These are phyloP conservation scores for Monoplex corrugatus DNA, from an alignment of 2,888 invertebrate species.

Conservation along the genomic window DNA sequence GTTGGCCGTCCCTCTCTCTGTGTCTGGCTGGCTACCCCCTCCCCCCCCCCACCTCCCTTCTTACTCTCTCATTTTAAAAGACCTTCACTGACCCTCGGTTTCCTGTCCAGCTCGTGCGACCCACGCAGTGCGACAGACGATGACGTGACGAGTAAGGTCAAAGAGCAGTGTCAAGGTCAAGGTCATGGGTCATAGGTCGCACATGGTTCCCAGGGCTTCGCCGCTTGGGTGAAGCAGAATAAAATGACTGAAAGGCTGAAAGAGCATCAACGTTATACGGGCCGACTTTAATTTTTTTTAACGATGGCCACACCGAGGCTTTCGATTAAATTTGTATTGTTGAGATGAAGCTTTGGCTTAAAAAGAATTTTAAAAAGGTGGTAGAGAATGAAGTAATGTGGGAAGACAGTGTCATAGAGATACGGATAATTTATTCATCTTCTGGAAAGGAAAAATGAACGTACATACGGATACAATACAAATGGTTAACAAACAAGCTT, in stretches of 20 bases:
- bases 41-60: background rate
- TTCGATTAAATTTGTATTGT: no score
- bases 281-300: no score
- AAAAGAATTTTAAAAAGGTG: no score
- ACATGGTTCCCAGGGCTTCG: constrained; percentile 3
- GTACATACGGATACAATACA: no score
- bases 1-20: background rate
- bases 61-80: background rate
- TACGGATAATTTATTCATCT: no score
- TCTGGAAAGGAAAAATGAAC: no score
- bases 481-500: no score
- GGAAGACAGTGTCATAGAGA: no score
- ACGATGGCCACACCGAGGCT: no score
- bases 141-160: constrained; percentile 33
- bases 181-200: constrained; percentile 23
- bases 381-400: no score
- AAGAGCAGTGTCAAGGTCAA: constrained; percentile 10
- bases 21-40: background rate
- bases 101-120: constrained; percentile 35
- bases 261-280: no score
- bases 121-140: constrained; percentile 19
- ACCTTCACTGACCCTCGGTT: background rate
- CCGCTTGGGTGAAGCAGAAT: background rate
- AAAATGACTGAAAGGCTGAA: background rate
- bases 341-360: no score